Conservation (phyloP, 2,888 invertebrate genomes). For the Hetaerina titia region DNA sequence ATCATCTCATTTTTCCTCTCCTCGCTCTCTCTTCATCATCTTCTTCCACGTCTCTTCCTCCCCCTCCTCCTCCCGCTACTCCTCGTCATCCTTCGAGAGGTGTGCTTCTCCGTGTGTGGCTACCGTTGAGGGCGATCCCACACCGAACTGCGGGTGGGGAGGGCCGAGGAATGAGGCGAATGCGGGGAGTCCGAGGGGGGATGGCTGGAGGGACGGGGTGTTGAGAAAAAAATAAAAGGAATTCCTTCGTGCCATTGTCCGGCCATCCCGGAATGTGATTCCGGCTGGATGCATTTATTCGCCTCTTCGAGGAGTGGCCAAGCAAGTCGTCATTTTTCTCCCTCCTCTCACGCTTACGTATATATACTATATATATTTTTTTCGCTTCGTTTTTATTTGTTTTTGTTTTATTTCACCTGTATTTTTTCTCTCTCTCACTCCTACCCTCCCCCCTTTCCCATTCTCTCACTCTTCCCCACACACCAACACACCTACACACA, state of each 20-base stretch:
- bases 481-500: too few relatives aligned
- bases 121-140: slow-evolving; percentile 34
- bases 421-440: too few relatives aligned
- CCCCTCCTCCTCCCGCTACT: background rate
- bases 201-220: background rate
- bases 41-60: background rate
- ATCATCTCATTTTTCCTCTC: background rate
- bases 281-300: slow-evolving; percentile 24
- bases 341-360: background rate
- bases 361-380: too few relatives aligned
- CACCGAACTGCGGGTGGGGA: background rate
- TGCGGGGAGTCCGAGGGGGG: background rate
- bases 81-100: background rate
- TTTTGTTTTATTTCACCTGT: too few relatives aligned
- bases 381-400: too few relatives aligned
- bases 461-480: too few relatives aligned
- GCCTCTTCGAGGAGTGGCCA: background rate
- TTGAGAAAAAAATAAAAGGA: background rate
- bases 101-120: background rate
- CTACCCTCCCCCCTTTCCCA: too few relatives aligned
- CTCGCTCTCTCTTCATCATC: background rate
- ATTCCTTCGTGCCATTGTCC: slow-evolving; percentile 6
- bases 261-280: slow-evolving; percentile 14
- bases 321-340: background rate
- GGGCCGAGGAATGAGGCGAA: too few relatives aligned